phyloP scores from a whole-genome alignment of 2,888 invertebrate genomes.

The Chironomus riparius region DNA sequence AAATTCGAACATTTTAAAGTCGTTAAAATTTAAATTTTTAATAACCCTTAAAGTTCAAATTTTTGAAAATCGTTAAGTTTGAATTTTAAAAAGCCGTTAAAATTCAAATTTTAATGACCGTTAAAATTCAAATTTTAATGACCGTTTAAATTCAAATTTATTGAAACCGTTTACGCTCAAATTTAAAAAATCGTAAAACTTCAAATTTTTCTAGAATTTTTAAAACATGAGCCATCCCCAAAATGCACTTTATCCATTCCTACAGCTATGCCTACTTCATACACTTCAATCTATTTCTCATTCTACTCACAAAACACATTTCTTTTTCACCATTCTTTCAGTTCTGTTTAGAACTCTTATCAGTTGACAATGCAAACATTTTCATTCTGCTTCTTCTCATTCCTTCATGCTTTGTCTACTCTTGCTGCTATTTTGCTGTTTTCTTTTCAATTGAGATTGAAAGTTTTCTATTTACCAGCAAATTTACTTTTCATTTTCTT shows the following conservation, averaged over 20 bases:
- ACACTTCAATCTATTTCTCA: not conserved
- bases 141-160: too few species aligned
- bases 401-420: not conserved
- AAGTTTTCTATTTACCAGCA: not conserved
- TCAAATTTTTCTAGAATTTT: too few species aligned
- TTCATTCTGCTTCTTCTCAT: not conserved
- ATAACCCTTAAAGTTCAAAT: too few species aligned
- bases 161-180: not conserved
- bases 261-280: too few species aligned
- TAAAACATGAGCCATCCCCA: too few species aligned
- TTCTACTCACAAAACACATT: not conserved
- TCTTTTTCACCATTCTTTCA: too few species aligned
- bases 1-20: too few species aligned
- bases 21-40: too few species aligned
- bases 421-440: not conserved
- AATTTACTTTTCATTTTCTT: not conserved
- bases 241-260: too few species aligned
- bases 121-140: too few species aligned
- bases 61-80: not conserved
- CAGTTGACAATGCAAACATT: conserved; percentile 1
- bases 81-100: too few species aligned
- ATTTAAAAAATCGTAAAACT: not conserved
- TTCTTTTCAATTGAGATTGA: not conserved
- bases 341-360: not conserved
- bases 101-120: too few species aligned